Percentiles rank a stretch among this genome's conserved stretches.
These are phyloP conservation scores for Phycodurus eques DNA, from an alignment of 2,113 vertebrate genomes.

Conservation along the genomic window DNA sequence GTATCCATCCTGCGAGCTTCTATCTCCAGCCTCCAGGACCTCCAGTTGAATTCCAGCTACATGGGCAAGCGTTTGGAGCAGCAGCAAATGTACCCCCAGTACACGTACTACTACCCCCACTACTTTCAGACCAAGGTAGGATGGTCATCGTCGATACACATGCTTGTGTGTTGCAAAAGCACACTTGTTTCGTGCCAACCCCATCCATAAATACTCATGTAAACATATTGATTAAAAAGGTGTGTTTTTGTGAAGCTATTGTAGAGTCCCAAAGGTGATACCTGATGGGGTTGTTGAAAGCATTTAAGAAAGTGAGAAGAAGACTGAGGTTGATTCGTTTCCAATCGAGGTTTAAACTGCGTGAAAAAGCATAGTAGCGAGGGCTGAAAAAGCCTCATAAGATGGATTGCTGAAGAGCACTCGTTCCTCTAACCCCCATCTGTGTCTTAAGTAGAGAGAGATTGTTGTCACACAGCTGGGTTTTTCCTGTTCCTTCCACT, in stretches of 20 bases:
- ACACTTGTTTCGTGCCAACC: background rate
- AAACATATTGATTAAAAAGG: background rate
- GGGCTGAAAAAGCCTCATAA: constrained; percentile 9
- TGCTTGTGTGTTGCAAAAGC: constrained; percentile 7
- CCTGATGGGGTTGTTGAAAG: background rate
- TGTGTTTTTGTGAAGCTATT: background rate
- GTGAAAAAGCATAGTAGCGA: background rate
- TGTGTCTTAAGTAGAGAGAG: constrained; percentile 22
- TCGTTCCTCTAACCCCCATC: constrained; percentile 6
- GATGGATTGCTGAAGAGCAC: constrained; percentile 29
- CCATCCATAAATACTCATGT: background rate
- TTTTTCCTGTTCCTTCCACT: constrained; percentile 32
- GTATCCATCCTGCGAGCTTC: constrained; percentile 46
- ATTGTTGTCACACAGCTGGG: constrained; percentile 43
- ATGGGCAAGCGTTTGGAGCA: constrained; percentile 99
- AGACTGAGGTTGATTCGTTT: background rate
- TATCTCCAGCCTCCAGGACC: constrained; percentile 59
- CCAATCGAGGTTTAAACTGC: background rate
- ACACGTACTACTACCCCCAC: constrained; percentile 97
- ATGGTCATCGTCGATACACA: constrained; percentile 8
- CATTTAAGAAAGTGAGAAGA: background rate
- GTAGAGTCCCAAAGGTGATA: background rate
- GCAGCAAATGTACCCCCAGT: constrained; percentile 99
- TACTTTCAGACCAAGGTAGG: constrained; percentile 97
- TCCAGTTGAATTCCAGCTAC: constrained; percentile 88